Conservation (phyloP, 2,888 invertebrate genomes). For the Pristionchus fissidentatus region DNA sequence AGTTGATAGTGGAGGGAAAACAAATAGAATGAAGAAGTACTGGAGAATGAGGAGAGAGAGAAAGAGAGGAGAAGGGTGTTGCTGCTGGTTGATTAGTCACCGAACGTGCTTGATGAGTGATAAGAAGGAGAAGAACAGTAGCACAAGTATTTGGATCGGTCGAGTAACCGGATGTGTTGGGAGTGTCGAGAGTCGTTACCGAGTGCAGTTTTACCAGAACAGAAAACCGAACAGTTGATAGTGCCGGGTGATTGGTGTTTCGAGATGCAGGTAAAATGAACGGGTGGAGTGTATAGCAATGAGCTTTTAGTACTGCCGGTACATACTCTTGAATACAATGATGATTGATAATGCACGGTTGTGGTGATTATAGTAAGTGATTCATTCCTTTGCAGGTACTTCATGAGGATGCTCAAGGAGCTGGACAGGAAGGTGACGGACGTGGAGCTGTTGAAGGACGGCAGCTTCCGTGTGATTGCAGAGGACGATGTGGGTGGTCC, state of each 20-base stretch:
- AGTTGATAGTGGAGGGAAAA: background rate
- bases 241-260: background rate
- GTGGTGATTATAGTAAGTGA: background rate
- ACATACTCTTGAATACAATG: background rate
- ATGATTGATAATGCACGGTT: background rate
- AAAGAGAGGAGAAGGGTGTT: too few species aligned
- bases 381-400: constrained; percentile 66
- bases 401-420: constrained; percentile 63
- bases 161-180: background rate
- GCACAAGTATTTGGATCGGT: background rate
- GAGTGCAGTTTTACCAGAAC: too few species aligned
- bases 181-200: too few species aligned
- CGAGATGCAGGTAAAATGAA: background rate
- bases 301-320: background rate
- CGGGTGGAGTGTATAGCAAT: background rate
- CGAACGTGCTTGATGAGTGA: too few species aligned
- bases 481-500: constrained; percentile 53
- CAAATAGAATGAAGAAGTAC: background rate
- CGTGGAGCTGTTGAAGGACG: constrained; percentile 71
- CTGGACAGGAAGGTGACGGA: constrained; percentile 63
- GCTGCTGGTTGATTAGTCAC: too few species aligned
- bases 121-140: background rate
- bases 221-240: too few species aligned
- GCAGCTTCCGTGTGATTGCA: constrained; percentile 63
- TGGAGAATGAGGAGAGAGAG: too few species aligned